These are phyloP conservation scores for Bicyclus anynana DNA, from an alignment of 1,140 invertebrate species.

Conservation along the genomic window DNA sequence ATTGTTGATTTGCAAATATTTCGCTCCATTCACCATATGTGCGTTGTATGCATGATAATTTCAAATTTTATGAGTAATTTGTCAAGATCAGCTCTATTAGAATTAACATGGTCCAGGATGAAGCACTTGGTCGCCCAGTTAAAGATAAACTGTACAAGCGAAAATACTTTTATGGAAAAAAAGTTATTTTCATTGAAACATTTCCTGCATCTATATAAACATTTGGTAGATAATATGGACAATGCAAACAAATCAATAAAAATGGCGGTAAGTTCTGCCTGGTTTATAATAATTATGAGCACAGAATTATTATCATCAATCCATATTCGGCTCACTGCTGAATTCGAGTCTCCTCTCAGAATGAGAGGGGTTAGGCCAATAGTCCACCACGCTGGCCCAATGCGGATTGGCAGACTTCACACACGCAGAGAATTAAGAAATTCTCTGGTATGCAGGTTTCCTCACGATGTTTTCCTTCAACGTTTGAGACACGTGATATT, in stretches of 20 bases:
- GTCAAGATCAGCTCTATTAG: not conserved
- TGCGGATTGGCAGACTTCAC: too few species aligned
- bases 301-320: too few species aligned
- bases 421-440: too few species aligned
- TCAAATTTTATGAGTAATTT: not conserved
- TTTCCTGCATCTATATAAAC: slow-evolving; percentile 6
- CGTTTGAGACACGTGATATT: too few species aligned
- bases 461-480: too few species aligned
- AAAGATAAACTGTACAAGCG: not conserved
- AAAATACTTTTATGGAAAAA: not conserved
- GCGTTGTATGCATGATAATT: not conserved
- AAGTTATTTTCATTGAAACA: not conserved
- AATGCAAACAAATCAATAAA: not conserved
- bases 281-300: too few species aligned
- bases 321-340: too few species aligned
- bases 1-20: not conserved
- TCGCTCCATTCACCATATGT: not conserved
- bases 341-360: too few species aligned
- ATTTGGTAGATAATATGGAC: not conserved
- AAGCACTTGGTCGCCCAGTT: not conserved
- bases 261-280: slow-evolving; percentile 4
- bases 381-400: too few species aligned
- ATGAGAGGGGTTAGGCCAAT: too few species aligned
- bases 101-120: not conserved
- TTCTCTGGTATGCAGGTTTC: too few species aligned